Base-by-base conservation (phyloP, 2,888 invertebrate species). In the Epirrhoe alternata region DNA sequence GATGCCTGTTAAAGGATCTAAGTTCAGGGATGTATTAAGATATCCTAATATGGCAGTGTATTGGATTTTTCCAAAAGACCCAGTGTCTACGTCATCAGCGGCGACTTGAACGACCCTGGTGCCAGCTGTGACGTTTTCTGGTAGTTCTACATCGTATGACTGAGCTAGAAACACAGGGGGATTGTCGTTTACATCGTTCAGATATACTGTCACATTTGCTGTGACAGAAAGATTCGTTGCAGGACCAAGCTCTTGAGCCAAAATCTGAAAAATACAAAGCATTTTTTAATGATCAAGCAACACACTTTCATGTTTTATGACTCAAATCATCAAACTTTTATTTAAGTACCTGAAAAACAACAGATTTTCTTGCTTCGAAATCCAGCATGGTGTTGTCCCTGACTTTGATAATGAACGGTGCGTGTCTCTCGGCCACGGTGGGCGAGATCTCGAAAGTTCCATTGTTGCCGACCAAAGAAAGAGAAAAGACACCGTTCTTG, bases 401-500 rank as follows among this genome's bases (percentile, higher is more conserved):
- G 31, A 99, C 97, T 82, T 95, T 95, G 71, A 99, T 95, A 59
- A 96, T 94, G 82, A 98, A 98, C 75, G 95, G 96, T 1, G 96
- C 95, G 70, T 95, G 95, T 66, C 97, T 95, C 83, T 97, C 97
- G 0, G 97, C 97, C 1, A 97, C 97, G 38, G 95, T 95, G 0
- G 98, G 98, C 6, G 95, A 94, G 64, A 99, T 96, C 85, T 98
- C 97, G 82, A 99, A 99, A 4, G 97, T 97, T 42, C 96, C 97
- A 84, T 97, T 97, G 84, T 97, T 97, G 66, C 96, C 96, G 12
- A 95, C 94, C 72, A 98, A 87, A 45, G 95, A 95, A 35, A 98
- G 89, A 0, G 97, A 96, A 82, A 98, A 97, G 6, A 97, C 96
- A 6, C 97, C 97, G 77, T 96, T 96, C 82, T 96, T 96, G n/a